These are phyloP conservation scores for Timema cristinae DNA, from an alignment of 2,888 invertebrate species.

Conservation along the genomic window DNA sequence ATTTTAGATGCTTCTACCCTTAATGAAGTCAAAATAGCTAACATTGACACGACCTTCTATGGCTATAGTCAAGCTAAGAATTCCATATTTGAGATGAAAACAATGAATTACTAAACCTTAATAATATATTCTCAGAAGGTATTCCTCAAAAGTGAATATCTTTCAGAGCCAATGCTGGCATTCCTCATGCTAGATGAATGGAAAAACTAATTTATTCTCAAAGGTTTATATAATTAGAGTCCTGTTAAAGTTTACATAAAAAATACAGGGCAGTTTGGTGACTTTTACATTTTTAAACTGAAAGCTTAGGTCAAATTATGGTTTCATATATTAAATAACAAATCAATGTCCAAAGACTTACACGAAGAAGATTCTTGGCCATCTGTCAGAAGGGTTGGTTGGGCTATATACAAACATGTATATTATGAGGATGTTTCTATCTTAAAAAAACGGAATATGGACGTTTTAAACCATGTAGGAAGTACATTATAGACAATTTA, in stretches of 20 bases:
- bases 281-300: not conserved
- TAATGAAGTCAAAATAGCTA: not conserved
- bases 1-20: constrained; percentile 7
- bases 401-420: no score
- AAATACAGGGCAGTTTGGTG: not conserved
- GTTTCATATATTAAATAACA: not conserved
- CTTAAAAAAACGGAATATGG: no score
- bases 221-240: not conserved
- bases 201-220: constrained; percentile 12
- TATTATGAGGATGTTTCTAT: no score
- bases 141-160: not conserved
- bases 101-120: not conserved
- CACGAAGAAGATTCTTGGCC: no score
- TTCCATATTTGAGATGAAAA: not conserved
- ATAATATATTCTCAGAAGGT: not conserved
- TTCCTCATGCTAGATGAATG: constrained; percentile 4
- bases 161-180: not conserved
- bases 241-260: constrained; percentile 8
- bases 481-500: no score
- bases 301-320: constrained; percentile 5
- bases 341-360: no score
- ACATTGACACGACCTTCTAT: not conserved
- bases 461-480: no score
- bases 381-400: no score
- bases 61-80: not conserved